Conservation (phyloP, 2,888 invertebrate species). For the Timema podura region DNA sequence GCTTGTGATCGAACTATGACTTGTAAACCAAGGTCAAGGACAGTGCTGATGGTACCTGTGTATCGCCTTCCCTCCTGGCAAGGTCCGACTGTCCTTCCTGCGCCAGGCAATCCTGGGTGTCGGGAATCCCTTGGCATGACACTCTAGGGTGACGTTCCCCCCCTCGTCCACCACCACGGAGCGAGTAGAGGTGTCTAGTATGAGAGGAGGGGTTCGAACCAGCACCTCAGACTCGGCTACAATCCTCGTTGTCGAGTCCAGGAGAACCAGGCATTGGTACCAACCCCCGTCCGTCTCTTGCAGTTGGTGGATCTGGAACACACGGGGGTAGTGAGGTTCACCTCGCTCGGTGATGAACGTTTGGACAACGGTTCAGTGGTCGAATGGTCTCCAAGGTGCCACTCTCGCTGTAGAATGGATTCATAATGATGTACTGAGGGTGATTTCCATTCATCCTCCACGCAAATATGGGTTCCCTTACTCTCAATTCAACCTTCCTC, state of each 20-base stretch:
- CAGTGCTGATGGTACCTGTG: neutral
- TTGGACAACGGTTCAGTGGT: too few relatives aligned
- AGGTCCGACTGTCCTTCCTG: neutral
- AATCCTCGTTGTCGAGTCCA: neutral
- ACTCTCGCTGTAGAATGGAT: too few relatives aligned
- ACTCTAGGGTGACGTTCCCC: neutral
- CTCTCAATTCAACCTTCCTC: too few relatives aligned
- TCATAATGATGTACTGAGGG: too few relatives aligned
- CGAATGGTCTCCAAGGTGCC: too few relatives aligned
- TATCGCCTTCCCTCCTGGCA: neutral
- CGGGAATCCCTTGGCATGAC: conserved; percentile 10
- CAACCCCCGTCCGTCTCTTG: conserved; percentile 11
- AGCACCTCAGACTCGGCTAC: neutral
- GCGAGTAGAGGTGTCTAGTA: neutral
- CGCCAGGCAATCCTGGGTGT: neutral
- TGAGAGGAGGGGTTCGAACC: neutral
- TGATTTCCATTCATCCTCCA: too few relatives aligned
- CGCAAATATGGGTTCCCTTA: too few relatives aligned
- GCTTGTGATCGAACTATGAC: too few relatives aligned
- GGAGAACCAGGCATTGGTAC: conserved; percentile 8
- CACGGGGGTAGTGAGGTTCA: too few relatives aligned
- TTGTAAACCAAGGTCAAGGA: neutral
- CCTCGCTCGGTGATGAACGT: too few relatives aligned
- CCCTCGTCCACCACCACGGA: conserved; percentile 5
- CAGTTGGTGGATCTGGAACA: neutral